Percentiles rank a stretch among this genome's conserved stretches.
These are phyloP conservation scores for Dilophus febrilis DNA, from an alignment of 2,888 invertebrate species.

Conservation along the genomic window DNA sequence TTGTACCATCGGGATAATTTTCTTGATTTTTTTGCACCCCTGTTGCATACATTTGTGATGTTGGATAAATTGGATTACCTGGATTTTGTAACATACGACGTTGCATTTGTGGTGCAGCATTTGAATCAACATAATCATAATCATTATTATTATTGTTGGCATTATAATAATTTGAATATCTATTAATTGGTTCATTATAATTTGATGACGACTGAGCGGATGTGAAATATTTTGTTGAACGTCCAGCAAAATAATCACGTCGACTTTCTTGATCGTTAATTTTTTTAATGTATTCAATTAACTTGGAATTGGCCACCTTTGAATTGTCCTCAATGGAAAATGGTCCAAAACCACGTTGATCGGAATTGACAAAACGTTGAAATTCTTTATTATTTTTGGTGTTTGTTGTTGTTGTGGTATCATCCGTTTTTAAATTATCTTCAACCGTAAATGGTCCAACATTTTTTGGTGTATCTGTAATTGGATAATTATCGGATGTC, in stretches of 20 bases:
- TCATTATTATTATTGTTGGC: not conserved
- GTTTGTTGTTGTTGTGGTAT: too few relatives aligned
- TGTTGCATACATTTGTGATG: constrained; percentile 45
- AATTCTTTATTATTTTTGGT: not conserved
- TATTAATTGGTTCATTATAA: constrained; percentile 13
- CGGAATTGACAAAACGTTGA: constrained; percentile 9
- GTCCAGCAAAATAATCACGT: constrained; percentile 40
- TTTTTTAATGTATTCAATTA: constrained; percentile 47
- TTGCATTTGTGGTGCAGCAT: constrained; percentile 40
- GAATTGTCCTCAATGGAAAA: constrained; percentile 46
- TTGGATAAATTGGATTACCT: constrained; percentile 44
- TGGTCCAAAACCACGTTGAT: constrained; percentile 37
- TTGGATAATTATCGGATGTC: constrained; percentile 41
- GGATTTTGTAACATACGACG: constrained; percentile 54
- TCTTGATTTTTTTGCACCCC: constrained; percentile 35
- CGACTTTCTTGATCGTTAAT: constrained; percentile 47
- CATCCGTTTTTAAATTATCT: constrained; percentile 34
- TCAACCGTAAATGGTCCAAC: constrained; percentile 42
- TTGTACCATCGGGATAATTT: constrained; percentile 46
- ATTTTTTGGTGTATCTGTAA: constrained; percentile 16
- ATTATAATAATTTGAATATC: too few relatives aligned
- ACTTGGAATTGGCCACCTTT: constrained; percentile 37
- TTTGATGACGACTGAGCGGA: too few relatives aligned
- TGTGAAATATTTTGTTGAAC: constrained; percentile 28
- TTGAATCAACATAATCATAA: constrained; percentile 17